phyloP scores from a whole-genome alignment of 2,113 vertebrate species.

The Pavo muticus region DNA sequence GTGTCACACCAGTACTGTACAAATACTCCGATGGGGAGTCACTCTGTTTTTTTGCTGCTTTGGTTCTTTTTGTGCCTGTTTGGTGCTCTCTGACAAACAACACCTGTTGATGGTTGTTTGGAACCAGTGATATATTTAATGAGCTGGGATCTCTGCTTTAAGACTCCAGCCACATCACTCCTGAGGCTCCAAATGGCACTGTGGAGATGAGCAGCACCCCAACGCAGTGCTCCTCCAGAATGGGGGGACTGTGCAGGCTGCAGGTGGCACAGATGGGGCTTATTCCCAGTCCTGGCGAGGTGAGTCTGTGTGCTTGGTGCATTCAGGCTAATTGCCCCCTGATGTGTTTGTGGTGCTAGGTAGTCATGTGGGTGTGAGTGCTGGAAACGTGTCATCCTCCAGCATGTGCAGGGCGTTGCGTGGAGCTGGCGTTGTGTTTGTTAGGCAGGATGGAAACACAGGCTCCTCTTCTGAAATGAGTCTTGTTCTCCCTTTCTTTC shows the following conservation, averaged over 20 bases:
- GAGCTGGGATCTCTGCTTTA: fast-evolving
- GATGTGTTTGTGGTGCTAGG: background rate
- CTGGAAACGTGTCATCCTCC: background rate
- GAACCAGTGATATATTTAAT: background rate
- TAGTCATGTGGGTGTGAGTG: background rate
- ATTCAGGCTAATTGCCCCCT: background rate
- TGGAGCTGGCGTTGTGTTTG: background rate
- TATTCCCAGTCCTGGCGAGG: background rate
- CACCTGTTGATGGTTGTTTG: too few species aligned
- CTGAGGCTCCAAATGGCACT: background rate
- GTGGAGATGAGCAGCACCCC: background rate
- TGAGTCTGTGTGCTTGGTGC: background rate
- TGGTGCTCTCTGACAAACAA: background rate
- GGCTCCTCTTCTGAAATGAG: background rate
- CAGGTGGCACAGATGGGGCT: background rate
- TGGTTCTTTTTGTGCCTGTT: background rate
- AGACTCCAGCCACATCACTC: background rate
- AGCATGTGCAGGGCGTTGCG: fast-evolving
- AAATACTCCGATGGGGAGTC: background rate
- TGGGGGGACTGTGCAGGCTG: background rate
- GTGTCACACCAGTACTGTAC: constrained; percentile 2
- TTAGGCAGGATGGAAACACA: background rate
- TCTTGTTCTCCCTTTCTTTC: background rate
- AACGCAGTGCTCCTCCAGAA: background rate
- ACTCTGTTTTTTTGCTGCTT: background rate